phyloP scores from a whole-genome alignment of 2,113 vertebrate species.

The Struthio camelus region DNA sequence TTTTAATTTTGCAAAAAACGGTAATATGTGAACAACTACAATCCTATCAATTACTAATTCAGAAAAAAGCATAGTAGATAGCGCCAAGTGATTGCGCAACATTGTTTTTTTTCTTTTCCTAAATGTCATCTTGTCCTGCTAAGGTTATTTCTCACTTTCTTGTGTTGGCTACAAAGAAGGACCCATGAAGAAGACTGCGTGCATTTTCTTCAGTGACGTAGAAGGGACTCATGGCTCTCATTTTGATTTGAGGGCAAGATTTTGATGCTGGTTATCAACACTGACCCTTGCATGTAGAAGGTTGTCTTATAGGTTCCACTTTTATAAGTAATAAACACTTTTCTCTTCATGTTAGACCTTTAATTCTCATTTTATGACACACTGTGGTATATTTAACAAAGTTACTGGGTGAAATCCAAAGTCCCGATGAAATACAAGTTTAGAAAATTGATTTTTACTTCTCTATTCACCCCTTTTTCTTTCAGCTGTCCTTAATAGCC shows the following conservation, averaged over 20 bases:
- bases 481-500: constrained; percentile 37
- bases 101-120: not conserved
- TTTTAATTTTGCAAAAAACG: not conserved
- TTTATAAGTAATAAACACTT: constrained; percentile 31
- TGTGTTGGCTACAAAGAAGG: not conserved
- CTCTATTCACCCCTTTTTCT: not conserved
- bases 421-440: constrained; percentile 27
- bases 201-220: not conserved
- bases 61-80: not conserved
- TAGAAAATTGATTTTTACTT: constrained; percentile 51
- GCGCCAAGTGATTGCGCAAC: not conserved
- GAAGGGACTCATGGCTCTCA: not conserved
- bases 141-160: not conserved
- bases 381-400: not conserved
- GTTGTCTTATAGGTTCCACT: not conserved
- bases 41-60: not conserved
- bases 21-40: not conserved
- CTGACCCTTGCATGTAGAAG: not conserved
- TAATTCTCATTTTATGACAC: constrained; percentile 23
- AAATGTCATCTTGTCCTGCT: not conserved
- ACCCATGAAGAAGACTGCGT: not conserved
- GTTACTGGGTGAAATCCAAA: constrained; percentile 2
- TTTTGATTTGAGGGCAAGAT: not conserved
- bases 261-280: not conserved
- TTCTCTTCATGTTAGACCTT: constrained; percentile 24